These are phyloP conservation scores for Crocidura indochinensis DNA, from an alignment of 2,797 vertebrate species.

Conservation along the genomic window DNA sequence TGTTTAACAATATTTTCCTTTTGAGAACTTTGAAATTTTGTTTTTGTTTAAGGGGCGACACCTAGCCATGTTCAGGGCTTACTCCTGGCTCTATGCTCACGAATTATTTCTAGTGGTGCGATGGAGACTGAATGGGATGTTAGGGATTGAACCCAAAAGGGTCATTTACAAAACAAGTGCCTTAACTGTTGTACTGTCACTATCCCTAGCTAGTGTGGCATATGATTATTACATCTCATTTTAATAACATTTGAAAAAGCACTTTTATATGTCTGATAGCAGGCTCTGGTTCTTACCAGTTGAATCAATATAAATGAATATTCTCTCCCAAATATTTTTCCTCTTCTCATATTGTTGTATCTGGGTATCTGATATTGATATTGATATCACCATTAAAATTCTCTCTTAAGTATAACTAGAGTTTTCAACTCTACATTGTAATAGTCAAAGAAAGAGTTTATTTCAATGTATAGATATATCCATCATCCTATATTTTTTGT, in stretches of 20 bases:
- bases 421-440: background rate
- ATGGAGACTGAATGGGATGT: no score
- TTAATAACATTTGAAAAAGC: background rate
- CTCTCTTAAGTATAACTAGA: background rate
- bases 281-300: background rate
- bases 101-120: no score
- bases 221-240: background rate
- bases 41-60: background rate
- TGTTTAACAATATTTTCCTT: background rate
- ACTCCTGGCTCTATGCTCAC: no score
- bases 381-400: background rate
- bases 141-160: no score
- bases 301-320: background rate
- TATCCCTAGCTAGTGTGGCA: no score
- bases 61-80: no score
- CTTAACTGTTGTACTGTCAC: constrained; percentile 1
- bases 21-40: background rate
- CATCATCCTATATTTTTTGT: no score
- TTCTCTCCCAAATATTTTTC: background rate
- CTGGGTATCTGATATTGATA: no score
- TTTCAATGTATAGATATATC: constrained; percentile 17
- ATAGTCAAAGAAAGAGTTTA: background rate
- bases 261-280: background rate
- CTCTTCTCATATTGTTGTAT: background rate
- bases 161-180: background rate